phyloP scores from a whole-genome alignment of 2,888 invertebrate genomes.

The Heteromurus nitidus region DNA sequence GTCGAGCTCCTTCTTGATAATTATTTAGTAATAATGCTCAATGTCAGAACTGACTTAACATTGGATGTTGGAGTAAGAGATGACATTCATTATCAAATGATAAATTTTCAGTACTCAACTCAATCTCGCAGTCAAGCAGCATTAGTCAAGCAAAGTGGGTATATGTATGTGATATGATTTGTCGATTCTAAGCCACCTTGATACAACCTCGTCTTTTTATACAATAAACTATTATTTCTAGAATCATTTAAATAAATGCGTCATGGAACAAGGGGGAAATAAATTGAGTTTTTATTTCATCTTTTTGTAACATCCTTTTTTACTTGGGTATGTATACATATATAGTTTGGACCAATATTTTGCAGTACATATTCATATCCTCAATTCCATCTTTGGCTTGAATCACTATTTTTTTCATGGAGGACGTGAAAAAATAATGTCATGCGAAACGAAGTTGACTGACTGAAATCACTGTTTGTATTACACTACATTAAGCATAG shows the following conservation, averaged over 20 bases:
- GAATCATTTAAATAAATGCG: neutral
- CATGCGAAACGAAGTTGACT: slow-evolving; percentile 64
- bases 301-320: neutral
- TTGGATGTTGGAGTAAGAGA: no score
- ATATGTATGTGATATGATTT: no score
- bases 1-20: no score
- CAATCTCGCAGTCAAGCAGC: no score
- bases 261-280: slow-evolving; percentile 5
- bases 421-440: slow-evolving; percentile 52
- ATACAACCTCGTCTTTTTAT: no score
- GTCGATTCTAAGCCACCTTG: no score
- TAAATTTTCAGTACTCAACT: no score
- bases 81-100: neutral
- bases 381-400: neutral
- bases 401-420: slow-evolving; percentile 40
- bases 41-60: no score
- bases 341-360: no score
- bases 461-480: slow-evolving; percentile 64
- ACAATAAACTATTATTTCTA: no score
- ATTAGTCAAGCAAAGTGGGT: no score
- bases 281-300: slow-evolving; percentile 34
- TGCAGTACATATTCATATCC: neutral
- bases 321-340: neutral
- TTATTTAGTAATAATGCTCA: no score
- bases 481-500: slow-evolving; percentile 66